Evolutionary conservation across 37 sponge, comb jelly and placozoan species (phyloP).

Genomic region (Beroe forskalii): DNA sequence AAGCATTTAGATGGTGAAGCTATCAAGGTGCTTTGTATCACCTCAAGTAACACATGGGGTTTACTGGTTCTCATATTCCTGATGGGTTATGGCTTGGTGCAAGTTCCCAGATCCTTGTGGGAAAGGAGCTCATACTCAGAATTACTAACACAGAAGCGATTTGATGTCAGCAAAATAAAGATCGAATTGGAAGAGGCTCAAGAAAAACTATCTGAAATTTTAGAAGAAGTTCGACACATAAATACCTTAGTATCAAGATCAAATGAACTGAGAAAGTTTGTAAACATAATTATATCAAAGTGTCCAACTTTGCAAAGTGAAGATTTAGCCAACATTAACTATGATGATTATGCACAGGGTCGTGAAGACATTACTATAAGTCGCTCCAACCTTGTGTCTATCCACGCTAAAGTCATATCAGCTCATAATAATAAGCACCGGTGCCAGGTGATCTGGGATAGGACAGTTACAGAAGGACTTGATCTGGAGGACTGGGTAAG

Average conservation of each 20-base stretch:
- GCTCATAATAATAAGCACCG: constrained; percentile 43
- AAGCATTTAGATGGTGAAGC: constrained; percentile 64
- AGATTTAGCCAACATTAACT: constrained; percentile 57
- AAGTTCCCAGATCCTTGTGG: constrained; percentile 66
- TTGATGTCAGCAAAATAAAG: constrained; percentile 82
- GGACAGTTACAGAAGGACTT: constrained; percentile 36
- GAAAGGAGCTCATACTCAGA: constrained; percentile 24
- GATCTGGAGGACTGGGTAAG: constrained; percentile 38
- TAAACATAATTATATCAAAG: constrained; percentile 31
- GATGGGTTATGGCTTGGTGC: constrained; percentile 94
- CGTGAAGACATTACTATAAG: constrained; percentile 41
- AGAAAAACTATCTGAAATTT: constrained; percentile 73
- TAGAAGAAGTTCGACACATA: constrained; percentile 67
- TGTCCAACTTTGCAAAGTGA: constrained; percentile 47
- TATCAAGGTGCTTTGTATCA: constrained; percentile 73
- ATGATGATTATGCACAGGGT: constrained; percentile 42
- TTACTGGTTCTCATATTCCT: constrained; percentile 86
- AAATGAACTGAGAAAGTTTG: constrained; percentile 43
- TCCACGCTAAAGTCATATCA: constrained; percentile 47
- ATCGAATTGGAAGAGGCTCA: constrained; percentile 82
- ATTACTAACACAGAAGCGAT: constrained; percentile 9
- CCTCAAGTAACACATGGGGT: constrained; percentile 97
- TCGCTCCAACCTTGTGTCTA: neutral
- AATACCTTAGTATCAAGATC: constrained; percentile 11
- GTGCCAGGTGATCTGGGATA: constrained; percentile 59